Conservation (phyloP, 2,113 vertebrate genomes). For the Holacanthus passer region DNA sequence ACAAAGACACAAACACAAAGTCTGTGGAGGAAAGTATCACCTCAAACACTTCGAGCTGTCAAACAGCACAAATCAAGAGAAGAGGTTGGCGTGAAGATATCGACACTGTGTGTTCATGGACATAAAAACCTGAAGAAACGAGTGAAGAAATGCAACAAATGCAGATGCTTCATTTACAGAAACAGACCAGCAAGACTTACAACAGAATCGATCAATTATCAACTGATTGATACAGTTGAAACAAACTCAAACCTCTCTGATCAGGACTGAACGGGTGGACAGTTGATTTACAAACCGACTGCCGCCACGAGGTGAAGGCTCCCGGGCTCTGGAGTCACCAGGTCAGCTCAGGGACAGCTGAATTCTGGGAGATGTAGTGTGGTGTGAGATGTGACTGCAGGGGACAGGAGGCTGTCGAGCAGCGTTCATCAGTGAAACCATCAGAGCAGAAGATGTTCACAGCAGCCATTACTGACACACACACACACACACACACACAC, state of each 20-base stretch:
- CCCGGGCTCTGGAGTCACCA: not conserved
- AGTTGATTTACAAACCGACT: too few species aligned
- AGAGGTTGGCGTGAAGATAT: not conserved
- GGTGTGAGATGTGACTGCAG: slow-evolving; percentile 36
- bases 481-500: too few species aligned
- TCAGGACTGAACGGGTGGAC: too few species aligned
- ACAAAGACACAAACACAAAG: slow-evolving; percentile 13
- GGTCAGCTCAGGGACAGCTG: not conserved
- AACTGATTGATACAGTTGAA: too few species aligned
- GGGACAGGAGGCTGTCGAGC: slow-evolving; percentile 38
- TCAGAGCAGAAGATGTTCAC: slow-evolving; percentile 55
- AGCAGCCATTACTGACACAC: slow-evolving; percentile 45
- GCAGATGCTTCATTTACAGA: too few species aligned
- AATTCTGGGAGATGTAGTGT: slow-evolving; percentile 56
- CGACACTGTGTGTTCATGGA: not conserved
- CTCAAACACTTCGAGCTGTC: not conserved
- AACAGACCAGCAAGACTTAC: too few species aligned
- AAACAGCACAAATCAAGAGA: not conserved
- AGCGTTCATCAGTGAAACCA: slow-evolving; percentile 30
- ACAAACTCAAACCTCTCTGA: too few species aligned
- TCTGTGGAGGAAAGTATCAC: not conserved
- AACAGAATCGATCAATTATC: too few species aligned
- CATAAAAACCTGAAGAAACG: not conserved
- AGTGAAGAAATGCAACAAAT: not conserved
- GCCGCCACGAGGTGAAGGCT: too few species aligned